Percentiles rank a stretch among this genome's conserved stretches.
Conservation (phyloP, 2,888 invertebrate species). For the Campopleginae sp. region DNA sequence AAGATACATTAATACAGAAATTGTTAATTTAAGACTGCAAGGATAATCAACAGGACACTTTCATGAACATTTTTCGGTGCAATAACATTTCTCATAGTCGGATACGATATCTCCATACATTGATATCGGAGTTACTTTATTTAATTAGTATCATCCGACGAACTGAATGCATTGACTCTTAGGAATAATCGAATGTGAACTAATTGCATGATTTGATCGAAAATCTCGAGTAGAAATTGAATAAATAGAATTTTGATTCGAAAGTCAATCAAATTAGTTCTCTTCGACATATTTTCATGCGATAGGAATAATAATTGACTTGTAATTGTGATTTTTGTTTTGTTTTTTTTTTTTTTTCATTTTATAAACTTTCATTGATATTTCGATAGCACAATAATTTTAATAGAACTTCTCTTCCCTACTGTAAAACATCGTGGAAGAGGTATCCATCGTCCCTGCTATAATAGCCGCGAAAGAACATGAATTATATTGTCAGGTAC, state of each 20-base stretch:
- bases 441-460: slow-evolving; percentile 22
- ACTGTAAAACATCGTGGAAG: slow-evolving; percentile 38
- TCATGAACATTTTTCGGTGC: not conserved
- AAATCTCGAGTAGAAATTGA: not conserved
- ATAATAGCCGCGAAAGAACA: slow-evolving; percentile 49
- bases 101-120: not conserved
- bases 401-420: slow-evolving; percentile 46
- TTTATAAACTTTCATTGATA: slow-evolving; percentile 20
- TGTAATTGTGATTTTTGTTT: not conserved
- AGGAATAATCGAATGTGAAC: not conserved
- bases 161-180: not conserved
- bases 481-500: slow-evolving; percentile 48
- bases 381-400: slow-evolving; percentile 24
- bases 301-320: not conserved
- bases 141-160: slow-evolving; percentile 1
- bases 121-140: not conserved
- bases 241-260: not conserved
- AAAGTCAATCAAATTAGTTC: not conserved
- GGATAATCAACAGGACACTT: not conserved
- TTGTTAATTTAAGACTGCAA: not conserved
- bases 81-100: not conserved
- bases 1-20: not conserved
- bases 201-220: not conserved
- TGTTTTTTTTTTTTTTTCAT: not conserved
- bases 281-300: not conserved